A percentile compares a stretch with the other conserved stretches of the same genome.
phyloP scores from a whole-genome alignment of 2,888 invertebrate genomes.

The Chelonus formosanus region DNA sequence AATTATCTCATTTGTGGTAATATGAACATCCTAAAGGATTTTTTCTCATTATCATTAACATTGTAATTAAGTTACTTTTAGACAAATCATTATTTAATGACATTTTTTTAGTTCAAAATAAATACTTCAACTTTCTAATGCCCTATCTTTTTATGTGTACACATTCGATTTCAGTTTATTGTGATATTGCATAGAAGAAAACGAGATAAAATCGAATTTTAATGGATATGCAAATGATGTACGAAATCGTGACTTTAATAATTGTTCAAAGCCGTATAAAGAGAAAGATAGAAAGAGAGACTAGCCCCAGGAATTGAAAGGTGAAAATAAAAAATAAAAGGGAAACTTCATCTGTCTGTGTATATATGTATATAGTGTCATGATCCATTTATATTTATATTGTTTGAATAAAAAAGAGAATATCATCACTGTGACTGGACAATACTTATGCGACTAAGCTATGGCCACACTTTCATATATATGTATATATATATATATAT shows the following conservation, averaged over 20 bases:
- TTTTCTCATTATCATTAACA: no score
- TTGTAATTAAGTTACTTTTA: no score
- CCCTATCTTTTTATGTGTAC: slow-evolving; percentile 13
- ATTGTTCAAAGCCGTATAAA: slow-evolving; percentile 2
- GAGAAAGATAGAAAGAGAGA: no score
- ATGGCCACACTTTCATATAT: not conserved
- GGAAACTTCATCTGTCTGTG: not conserved
- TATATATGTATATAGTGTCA: not conserved
- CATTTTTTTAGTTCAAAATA: no score
- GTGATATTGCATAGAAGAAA: slow-evolving; percentile 22
- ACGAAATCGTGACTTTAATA: slow-evolving; percentile 17
- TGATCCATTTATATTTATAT: slow-evolving; percentile 7
- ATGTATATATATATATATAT: not conserved
- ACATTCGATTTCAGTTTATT: slow-evolving; percentile 28
- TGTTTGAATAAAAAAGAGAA: slow-evolving; percentile 20
- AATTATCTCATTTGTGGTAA: no score
- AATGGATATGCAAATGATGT: slow-evolving; percentile 19
- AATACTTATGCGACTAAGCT: slow-evolving; percentile 28
- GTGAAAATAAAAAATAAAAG: slow-evolving; percentile 1
- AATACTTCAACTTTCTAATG: not conserved
- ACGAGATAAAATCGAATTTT: slow-evolving; percentile 7
- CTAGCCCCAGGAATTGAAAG: no score
- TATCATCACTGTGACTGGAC: slow-evolving; percentile 20
- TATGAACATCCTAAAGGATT: no score
- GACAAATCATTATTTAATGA: no score